Percentiles rank a stretch among this genome's conserved stretches.
These are phyloP conservation scores for Ammospiza caudacuta DNA, from an alignment of 2,113 vertebrate genomes.

Conservation along the genomic window DNA sequence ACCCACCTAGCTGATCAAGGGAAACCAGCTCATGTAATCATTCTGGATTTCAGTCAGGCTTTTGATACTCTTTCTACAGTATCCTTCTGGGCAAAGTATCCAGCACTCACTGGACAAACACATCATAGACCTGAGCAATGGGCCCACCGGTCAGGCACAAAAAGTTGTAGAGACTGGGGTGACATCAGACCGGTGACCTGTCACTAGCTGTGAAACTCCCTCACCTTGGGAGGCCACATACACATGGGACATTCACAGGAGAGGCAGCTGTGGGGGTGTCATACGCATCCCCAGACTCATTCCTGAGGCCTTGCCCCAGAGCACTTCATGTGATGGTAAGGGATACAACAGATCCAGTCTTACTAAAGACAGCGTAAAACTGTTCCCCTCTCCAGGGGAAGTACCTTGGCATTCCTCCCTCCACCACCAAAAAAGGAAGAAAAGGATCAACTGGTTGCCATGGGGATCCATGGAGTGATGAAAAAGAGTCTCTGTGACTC, in stretches of 20 bases:
- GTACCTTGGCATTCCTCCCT: not conserved
- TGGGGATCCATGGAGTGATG: not conserved
- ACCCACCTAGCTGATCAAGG: not conserved
- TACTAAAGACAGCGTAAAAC: not conserved
- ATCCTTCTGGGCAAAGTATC: not conserved
- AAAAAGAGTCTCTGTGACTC: not conserved
- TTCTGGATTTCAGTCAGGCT: not conserved
- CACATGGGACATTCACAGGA: accelerated
- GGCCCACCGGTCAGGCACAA: accelerated
- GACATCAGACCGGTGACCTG: not conserved
- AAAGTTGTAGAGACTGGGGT: not conserved
- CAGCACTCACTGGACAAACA: not conserved
- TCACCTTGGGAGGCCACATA: not conserved
- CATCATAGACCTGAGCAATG: accelerated
- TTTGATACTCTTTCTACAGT: not conserved
- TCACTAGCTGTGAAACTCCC: not conserved
- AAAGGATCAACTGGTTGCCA: not conserved
- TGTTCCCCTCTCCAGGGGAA: not conserved
- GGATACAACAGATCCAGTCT: not conserved
- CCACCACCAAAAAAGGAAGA: not conserved
- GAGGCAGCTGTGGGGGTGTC: not conserved
- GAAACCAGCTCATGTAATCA: not conserved
- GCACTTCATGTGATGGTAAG: not conserved
- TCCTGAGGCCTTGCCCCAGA: not conserved
- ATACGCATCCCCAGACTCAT: accelerated